A percentile compares a stretch with the other conserved stretches of the same genome.
Conservation (phyloP, 2,113 vertebrate genomes). For the Malurus melanocephalus region DNA sequence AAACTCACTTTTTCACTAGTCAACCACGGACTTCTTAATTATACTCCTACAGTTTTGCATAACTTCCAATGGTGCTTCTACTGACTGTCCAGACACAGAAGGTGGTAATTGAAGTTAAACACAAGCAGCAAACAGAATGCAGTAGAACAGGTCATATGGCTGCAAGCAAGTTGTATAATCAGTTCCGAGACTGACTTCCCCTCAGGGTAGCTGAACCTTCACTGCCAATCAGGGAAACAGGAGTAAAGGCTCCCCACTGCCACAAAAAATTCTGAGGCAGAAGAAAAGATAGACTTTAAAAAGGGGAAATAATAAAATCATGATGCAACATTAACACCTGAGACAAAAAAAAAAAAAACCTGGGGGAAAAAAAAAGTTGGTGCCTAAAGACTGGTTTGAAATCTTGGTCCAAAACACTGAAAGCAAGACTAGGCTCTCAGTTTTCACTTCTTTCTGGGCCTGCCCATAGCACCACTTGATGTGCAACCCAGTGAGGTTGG, state of each 20-base stretch:
- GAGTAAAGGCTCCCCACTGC: background rate
- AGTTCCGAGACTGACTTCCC: background rate
- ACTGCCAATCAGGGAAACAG: accelerated
- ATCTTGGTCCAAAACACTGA: background rate
- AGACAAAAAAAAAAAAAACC: background rate
- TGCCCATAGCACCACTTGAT: background rate
- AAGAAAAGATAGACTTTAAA: background rate
- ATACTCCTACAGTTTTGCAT: background rate
- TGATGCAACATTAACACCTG: background rate
- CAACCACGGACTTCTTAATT: background rate
- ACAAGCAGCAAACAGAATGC: constrained; percentile 10
- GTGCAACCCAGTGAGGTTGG: accelerated
- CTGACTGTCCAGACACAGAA: background rate
- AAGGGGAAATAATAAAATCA: background rate
- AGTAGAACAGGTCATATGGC: background rate
- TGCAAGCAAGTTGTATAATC: background rate
- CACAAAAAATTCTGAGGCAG: background rate
- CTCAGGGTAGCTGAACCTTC: background rate
- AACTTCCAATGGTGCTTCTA: background rate
- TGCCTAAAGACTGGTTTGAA: background rate
- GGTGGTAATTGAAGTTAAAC: background rate
- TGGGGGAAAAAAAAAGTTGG: background rate
- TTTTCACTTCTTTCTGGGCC: background rate
- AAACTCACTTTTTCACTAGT: background rate
- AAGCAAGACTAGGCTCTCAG: background rate